Conservation (phyloP, 1,140 invertebrate genomes). For the Teleogryllus occipitalis region DNA sequence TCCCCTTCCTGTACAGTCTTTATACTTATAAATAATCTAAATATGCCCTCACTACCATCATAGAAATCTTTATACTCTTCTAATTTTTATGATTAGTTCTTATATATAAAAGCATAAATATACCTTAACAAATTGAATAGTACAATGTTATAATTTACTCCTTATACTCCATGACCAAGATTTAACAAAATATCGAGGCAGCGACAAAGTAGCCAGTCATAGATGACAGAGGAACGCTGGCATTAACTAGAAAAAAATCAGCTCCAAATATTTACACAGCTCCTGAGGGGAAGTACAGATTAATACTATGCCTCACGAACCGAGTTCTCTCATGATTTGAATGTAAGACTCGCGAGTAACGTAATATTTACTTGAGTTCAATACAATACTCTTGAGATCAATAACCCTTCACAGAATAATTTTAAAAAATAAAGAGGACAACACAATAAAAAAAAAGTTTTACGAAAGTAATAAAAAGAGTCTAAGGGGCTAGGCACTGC, state of each 20-base stretch:
- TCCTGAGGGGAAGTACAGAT: not conserved
- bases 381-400: not conserved
- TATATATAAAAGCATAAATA: conserved; percentile 6
- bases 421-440: not conserved
- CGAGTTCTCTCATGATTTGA: not conserved
- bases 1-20: not conserved
- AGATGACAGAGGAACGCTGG: not conserved
- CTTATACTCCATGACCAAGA: not conserved
- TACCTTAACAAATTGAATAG: conserved; percentile 5
- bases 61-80: conserved; percentile 2
- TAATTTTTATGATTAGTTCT: conserved; percentile 3
- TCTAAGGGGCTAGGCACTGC: not conserved
- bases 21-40: not conserved
- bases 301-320: not conserved
- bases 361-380: not conserved
- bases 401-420: not conserved
- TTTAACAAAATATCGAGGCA: conserved; percentile 5
- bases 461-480: not conserved
- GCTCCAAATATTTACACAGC: not conserved
- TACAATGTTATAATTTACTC: not conserved
- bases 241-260: not conserved
- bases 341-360: not conserved
- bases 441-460: not conserved
- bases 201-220: not conserved
- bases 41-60: not conserved